These are phyloP conservation scores for Anisognathus igniventris DNA, from an alignment of 2,797 vertebrate genomes.

Conservation along the genomic window DNA sequence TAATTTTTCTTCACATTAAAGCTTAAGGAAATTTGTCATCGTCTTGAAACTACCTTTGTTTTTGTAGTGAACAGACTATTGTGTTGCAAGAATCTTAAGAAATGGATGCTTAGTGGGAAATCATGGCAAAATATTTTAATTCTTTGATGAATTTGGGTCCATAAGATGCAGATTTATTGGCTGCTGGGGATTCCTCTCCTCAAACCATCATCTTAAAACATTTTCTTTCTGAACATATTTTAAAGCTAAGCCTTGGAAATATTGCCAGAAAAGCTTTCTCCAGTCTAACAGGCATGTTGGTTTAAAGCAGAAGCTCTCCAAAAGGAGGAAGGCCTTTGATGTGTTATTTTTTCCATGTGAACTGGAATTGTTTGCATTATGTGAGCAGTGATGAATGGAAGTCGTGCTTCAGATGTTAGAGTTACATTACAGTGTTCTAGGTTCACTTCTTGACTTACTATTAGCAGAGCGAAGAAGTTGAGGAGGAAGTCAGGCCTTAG, in stretches of 20 bases:
- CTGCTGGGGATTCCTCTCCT: neutral
- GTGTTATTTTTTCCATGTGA: constrained; percentile 54
- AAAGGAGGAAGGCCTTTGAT: constrained; percentile 45
- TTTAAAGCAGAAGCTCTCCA: constrained; percentile 54
- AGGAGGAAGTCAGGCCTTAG: neutral
- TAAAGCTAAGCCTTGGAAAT: constrained; percentile 23
- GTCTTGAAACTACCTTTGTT: neutral
- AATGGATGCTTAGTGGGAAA: neutral
- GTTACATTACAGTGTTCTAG: neutral
- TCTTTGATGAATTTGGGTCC: neutral
- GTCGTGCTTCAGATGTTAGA: neutral
- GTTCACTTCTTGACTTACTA: constrained; percentile 14
- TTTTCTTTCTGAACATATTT: constrained; percentile 13
- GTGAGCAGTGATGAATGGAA: constrained; percentile 12
- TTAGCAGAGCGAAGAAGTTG: neutral
- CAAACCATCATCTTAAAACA: neutral
- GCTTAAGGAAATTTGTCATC: neutral
- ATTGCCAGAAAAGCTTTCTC: constrained; percentile 36
- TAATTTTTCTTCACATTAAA: neutral
- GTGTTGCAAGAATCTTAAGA: neutral
- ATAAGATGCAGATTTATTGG: neutral
- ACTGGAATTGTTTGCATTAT: constrained; percentile 35
- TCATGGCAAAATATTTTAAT: neutral
- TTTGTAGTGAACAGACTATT: neutral
- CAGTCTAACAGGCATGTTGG: constrained; percentile 6